These are phyloP conservation scores for Tenthredo mesomela DNA, from an alignment of 2,888 invertebrate genomes.

Conservation along the genomic window DNA sequence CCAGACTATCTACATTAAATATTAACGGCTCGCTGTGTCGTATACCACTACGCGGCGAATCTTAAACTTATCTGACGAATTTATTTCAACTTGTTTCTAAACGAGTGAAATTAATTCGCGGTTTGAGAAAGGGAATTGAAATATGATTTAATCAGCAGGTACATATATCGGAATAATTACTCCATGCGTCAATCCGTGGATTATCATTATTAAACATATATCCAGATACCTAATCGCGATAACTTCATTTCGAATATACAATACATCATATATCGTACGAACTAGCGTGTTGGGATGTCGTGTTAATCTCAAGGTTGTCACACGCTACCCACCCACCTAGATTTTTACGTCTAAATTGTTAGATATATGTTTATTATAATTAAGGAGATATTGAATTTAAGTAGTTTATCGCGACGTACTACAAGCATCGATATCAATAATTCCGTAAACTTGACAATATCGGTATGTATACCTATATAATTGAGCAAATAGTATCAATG, in stretches of 20 bases:
- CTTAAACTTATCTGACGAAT: neutral
- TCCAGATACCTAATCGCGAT: neutral
- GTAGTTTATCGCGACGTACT: neutral
- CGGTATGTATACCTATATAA: no score
- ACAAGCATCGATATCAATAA: neutral
- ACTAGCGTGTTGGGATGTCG: neutral
- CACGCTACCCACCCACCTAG: neutral
- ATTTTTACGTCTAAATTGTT: neutral
- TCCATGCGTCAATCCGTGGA: neutral
- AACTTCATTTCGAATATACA: neutral
- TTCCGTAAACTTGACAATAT: neutral
- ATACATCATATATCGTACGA: neutral
- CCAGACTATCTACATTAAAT: neutral
- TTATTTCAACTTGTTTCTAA: neutral
- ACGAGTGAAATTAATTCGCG: neutral
- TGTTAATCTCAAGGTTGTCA: neutral
- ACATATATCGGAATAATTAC: neutral
- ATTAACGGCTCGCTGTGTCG: neutral
- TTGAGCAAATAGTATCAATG: no score
- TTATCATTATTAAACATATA: constrained; percentile 3
- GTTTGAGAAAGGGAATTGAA: neutral
- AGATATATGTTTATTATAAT: neutral
- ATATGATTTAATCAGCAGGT: neutral
- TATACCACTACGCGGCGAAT: neutral
- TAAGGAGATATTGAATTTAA: neutral